Evolutionary conservation across 2,888 invertebrate species (phyloP).

Genomic region (Osmoderma eremita): DNA sequence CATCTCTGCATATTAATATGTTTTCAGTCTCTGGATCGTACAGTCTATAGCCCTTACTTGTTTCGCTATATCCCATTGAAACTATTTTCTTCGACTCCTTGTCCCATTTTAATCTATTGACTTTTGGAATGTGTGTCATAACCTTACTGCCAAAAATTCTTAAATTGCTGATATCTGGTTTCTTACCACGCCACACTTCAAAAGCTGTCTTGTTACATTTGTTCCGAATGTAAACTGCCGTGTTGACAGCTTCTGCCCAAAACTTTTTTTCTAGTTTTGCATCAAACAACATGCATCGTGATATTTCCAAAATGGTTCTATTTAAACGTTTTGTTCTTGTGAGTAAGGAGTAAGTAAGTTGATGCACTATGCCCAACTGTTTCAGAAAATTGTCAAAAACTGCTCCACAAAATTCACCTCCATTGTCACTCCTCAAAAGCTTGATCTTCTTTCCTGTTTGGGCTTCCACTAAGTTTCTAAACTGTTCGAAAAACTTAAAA

Average conservation of each 20-base stretch:
- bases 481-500: too few species aligned
- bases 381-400: too few species aligned
- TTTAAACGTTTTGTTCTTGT: too few species aligned
- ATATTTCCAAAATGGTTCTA: too few species aligned
- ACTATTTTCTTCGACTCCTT: neutral
- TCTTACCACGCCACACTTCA: constrained; percentile 34
- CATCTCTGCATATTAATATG: neutral
- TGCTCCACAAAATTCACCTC: too few species aligned
- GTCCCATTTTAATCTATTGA: constrained; percentile 41
- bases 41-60: constrained; percentile 6
- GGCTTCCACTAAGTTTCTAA: too few species aligned
- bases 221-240: constrained; percentile 27
- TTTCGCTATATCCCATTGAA: neutral
- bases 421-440: too few species aligned
- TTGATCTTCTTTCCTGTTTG: too few species aligned
- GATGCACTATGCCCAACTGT: too few species aligned
- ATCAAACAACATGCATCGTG: too few species aligned
- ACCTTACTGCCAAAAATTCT: constrained; percentile 42
- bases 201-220: constrained; percentile 48
- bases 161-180: constrained; percentile 31
- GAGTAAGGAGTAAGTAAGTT: too few species aligned
- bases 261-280: constrained; percentile 48
- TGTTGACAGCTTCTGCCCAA: constrained; percentile 51
- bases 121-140: constrained; percentile 38
- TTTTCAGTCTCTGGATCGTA: neutral